Evolutionary conservation across 2,113 vertebrate species (phyloP).

Genomic region (Gila orcuttii): DNA sequence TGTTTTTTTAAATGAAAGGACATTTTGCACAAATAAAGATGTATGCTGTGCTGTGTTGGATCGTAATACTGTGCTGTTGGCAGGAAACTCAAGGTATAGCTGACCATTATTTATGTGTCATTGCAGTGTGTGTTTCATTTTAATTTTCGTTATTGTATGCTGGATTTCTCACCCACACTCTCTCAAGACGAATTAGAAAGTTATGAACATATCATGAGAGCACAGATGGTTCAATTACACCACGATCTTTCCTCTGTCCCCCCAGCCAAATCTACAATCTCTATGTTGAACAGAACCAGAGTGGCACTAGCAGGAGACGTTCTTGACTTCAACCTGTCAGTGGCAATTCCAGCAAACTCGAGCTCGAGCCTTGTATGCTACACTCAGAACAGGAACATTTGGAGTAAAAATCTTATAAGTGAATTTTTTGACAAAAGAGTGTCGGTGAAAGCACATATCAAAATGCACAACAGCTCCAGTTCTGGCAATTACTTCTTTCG

Average conservation of each 20-base stretch:
- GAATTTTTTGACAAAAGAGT: rapidly evolving
- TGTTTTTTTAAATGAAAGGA: not conserved
- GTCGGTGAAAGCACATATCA: not conserved
- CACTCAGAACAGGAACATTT: not conserved
- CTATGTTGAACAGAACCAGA: constrained; percentile 9
- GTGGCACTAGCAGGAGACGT: constrained; percentile 26
- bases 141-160: not conserved
- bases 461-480: constrained; percentile 7
- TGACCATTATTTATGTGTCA: not conserved
- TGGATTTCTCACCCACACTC: not conserved
- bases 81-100: constrained; percentile 35
- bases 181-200: constrained; percentile 5
- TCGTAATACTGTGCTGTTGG: constrained; percentile 39
- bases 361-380: not conserved
- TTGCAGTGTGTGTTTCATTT: not conserved
- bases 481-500: constrained; percentile 40
- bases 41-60: constrained; percentile 22
- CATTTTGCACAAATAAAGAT: constrained; percentile 10
- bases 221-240: constrained; percentile 4
- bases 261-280: not conserved
- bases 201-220: not conserved
- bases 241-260: not conserved
- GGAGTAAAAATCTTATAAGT: rapidly evolving
- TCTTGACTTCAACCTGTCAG: not conserved
- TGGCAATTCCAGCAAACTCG: constrained; percentile 35